Conservation (phyloP, 2,888 invertebrate genomes). For the Morinoia aosen region DNA sequence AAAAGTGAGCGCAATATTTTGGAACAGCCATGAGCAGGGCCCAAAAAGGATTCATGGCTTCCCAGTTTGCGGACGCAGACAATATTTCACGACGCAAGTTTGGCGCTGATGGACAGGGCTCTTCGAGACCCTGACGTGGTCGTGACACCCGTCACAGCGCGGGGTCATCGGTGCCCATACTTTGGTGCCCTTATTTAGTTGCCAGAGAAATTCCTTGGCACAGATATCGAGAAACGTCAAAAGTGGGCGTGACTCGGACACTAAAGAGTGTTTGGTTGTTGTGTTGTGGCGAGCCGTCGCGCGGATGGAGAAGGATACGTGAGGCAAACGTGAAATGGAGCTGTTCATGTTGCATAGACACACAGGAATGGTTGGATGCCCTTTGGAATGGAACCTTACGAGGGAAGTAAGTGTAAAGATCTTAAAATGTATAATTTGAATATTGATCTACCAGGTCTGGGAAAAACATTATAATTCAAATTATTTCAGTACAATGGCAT, state of each 20-base stretch:
- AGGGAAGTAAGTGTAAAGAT: background rate
- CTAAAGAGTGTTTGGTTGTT: conserved; percentile 2
- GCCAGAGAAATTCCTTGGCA: background rate
- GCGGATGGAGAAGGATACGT: background rate
- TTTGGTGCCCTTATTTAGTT: background rate
- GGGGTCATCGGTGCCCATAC: conserved; percentile 2
- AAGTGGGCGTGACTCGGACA: background rate
- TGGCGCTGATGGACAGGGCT: conserved; percentile 2
- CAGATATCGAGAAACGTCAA: conserved; percentile 17
- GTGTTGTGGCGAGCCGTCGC: background rate
- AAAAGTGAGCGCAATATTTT: background rate
- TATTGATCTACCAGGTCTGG: background rate
- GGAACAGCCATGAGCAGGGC: background rate
- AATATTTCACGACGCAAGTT: conserved; percentile 17
- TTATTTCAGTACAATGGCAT: background rate
- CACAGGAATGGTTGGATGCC: background rate
- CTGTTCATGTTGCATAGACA: background rate
- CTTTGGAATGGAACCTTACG: background rate
- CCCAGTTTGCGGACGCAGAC: background rate
- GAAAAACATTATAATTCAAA: background rate
- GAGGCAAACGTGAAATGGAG: background rate
- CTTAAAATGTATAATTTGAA: background rate
- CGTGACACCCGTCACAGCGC: conserved; percentile 1
- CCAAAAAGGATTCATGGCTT: background rate
- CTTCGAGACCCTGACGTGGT: background rate